Evolutionary conservation across 2,888 invertebrate species (phyloP), one percentile per base, ranked within the genome.

Genomic region (Lasioglossum lativentre): DNA sequence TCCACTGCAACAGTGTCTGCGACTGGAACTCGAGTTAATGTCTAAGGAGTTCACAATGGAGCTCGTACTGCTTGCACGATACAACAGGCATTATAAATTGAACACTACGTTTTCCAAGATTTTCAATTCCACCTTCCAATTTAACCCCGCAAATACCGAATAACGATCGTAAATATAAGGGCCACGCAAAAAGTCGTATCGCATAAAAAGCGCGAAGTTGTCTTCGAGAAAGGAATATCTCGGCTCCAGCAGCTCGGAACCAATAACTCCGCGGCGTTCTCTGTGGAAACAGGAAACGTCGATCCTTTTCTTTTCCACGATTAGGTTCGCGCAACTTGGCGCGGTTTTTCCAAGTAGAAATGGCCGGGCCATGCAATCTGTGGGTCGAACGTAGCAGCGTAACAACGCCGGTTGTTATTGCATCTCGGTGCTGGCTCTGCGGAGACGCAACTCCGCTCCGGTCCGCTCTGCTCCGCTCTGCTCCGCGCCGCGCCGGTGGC

Each of bases 331-430:
- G 66, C 23, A 78, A 78, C 38, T 38, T 68, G 16, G 66, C 59
- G 73, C 42, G 71, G 82, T 80, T 89, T 89, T 85, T 85, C 75
- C 76, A 30, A 75, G 76, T 47, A 38, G 63, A 79, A 73, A 63
- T 38, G 45, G 4, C n/a, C 42, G 47, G 66, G 40, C 70, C 30
- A 10, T 27, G 88, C 86, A 90, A 91, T 91, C 91, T 89, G 74
- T 71, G 82, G 86, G 85, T 87, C 84, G 89, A 89, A 91, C 87
- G 88, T 91, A 86, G 89, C 88, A 87, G 89, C 86, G 91, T 88
- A 91, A 86, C 90, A 85, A 81, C 87, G 87, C 81, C 45, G 80
- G 86, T 82, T 86, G 83, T 86, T 88, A 88, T 78, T 82, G 84
- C 77, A 59, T 74, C 82, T n/a, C 85, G 81, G 80, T 68, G 79